Evolutionary conservation across 2,113 vertebrate genomes (phyloP).

Genomic region (Myrmophylax atrothorax): DNA sequence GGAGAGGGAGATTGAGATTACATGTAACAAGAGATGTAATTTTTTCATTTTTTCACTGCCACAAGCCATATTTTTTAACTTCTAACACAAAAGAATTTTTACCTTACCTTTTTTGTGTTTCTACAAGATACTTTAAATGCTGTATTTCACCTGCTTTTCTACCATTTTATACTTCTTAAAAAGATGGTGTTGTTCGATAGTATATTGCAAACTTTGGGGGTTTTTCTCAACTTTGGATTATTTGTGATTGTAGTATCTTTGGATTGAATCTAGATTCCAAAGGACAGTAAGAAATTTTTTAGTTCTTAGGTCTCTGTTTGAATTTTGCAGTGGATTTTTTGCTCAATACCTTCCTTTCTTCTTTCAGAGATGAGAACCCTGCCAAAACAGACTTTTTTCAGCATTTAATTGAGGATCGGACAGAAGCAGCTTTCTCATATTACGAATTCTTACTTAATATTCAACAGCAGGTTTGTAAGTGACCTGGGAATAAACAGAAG

Average conservation of each 20-base stretch:
- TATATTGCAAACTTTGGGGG: background rate
- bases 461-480: slow-evolving; percentile 93
- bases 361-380: slow-evolving; percentile 87
- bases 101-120: background rate
- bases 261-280: background rate
- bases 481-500: slow-evolving; percentile 56
- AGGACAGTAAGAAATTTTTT: background rate
- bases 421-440: slow-evolving; percentile 91
- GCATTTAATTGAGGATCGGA: slow-evolving; percentile 91
- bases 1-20: background rate
- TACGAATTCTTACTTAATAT: slow-evolving; percentile 93
- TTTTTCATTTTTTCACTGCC: background rate
- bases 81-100: background rate
- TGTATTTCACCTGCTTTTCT: background rate
- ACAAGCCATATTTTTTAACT: background rate
- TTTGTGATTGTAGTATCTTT: background rate
- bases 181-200: background rate
- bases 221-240: background rate
- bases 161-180: background rate
- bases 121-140: background rate
- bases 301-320: background rate
- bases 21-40: background rate
- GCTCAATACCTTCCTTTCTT: background rate
- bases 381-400: slow-evolving; percentile 88
- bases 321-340: background rate